Conservation (phyloP, 2,888 invertebrate genomes). For the Epistrophe eligans region DNA sequence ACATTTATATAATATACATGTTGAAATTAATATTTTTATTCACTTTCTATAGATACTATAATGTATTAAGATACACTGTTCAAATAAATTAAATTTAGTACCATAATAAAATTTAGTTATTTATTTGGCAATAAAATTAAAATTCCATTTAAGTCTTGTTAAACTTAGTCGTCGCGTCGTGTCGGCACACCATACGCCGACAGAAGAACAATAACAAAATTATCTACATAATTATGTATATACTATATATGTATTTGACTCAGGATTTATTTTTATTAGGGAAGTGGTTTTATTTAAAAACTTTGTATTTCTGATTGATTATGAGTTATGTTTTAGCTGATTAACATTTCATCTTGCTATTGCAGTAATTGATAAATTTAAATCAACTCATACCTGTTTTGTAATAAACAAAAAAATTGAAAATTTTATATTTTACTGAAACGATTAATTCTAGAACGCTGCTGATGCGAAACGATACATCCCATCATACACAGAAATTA, state of each 20-base stretch:
- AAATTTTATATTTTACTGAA: no score
- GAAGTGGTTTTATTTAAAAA: neutral
- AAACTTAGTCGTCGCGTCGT: neutral
- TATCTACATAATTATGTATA: neutral
- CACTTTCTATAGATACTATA: neutral
- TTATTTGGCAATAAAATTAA: neutral
- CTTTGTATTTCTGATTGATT: neutral
- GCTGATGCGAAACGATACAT: no score
- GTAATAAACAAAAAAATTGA: no score
- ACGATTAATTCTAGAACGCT: no score
- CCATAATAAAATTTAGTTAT: neutral
- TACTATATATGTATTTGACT: neutral
- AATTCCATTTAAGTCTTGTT: neutral
- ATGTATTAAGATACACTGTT: neutral
- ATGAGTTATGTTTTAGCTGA: neutral
- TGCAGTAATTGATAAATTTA: no score
- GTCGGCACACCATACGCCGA: neutral
- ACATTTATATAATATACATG: no score
- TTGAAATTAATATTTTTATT: neutral
- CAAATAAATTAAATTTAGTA: neutral
- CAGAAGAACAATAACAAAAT: conserved; percentile 8
- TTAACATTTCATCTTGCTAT: neutral
- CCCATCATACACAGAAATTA: no score
- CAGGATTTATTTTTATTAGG: neutral
- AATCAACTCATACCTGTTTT: no score